Evolutionary conservation across 2,113 vertebrate species (phyloP), one percentile per base, ranked within the genome.

Genomic region (Panthera leo): DNA sequence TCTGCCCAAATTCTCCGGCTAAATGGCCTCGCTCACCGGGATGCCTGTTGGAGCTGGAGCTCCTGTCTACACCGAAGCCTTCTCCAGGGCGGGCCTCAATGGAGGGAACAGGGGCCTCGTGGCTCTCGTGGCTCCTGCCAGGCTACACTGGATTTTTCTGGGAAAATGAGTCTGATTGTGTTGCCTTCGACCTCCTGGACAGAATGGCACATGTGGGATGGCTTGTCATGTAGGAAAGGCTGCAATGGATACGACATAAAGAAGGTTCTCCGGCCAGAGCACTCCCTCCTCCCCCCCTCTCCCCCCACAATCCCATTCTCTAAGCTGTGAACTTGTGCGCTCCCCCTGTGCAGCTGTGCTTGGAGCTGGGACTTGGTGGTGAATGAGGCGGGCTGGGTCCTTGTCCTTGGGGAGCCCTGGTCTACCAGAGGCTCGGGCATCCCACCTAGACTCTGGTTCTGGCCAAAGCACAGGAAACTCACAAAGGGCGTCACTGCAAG

Each of bases 211-310:
- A 21, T 3, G 4, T 7, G 48, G 9, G 39, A 51, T 34, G 10
- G 15, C 11, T 45, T 39, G 39, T 42, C 48, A 1, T 2, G 4
- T 0, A 63, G 85, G n/a, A 73, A 48, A 78, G 61, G 39, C 18
- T 63, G 19, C 4, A 16, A 3, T 2, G 51, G 87, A 15, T 27
- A 8, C 7, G 55, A 63, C 1, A 0, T 3, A 45, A 89, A 42
- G 68, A 34, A 55, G 25, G 16, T 29, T 34, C 51, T 76, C 29
- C 75, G 58, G 71, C 34, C 58, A 68, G 18, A 67, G 61, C 11
- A 0, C 23, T 5, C 2, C 3, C 2, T 18, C 16, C 21, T 36
- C 3, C 39, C 3, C 8, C 31, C 55, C 9, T 23, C 31, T 1
- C 6, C 11, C 29, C 31, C 27, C 75, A 8, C 15, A 48, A 70